phyloP scores from a whole-genome alignment of 2,888 invertebrate genomes.

The Dione vanillae region DNA sequence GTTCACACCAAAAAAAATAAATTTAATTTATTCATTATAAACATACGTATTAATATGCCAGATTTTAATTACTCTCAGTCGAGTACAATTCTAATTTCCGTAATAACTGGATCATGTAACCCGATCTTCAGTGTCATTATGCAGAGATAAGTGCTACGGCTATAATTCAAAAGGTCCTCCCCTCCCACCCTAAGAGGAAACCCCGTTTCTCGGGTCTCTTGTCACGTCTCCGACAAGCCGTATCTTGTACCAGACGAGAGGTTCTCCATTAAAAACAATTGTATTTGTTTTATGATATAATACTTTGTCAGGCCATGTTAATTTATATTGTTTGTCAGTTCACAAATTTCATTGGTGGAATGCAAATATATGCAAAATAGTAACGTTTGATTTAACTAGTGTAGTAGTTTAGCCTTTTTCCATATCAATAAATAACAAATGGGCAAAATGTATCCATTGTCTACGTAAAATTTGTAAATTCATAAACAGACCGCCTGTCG shows the following conservation, averaged over 20 bases:
- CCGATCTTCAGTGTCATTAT: conserved; percentile 67
- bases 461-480: too few relatives aligned
- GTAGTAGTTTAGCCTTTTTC: background rate
- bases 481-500: too few relatives aligned
- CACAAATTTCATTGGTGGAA: background rate
- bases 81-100: conserved; percentile 44
- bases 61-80: conserved; percentile 41
- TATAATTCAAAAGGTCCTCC: conserved; percentile 63
- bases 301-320: conserved; percentile 28
- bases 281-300: conserved; percentile 45
- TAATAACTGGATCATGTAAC: conserved; percentile 61
- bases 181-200: conserved; percentile 52
- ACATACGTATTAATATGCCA: conserved; percentile 30
- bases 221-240: conserved; percentile 59
- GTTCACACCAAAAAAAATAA: background rate
- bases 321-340: conserved; percentile 6
- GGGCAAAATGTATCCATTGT: background rate
- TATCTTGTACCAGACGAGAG: conserved; percentile 49
- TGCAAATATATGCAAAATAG: background rate
- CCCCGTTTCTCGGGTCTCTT: conserved; percentile 53
- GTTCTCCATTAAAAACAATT: conserved; percentile 51
- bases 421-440: background rate
- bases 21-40: conserved; percentile 5
- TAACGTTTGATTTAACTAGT: background rate
- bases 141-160: conserved; percentile 64